Percentiles rank a stretch among this genome's conserved stretches.
phyloP scores from a whole-genome alignment of 1,140 invertebrate genomes.

The Trachelipus rathkii region DNA sequence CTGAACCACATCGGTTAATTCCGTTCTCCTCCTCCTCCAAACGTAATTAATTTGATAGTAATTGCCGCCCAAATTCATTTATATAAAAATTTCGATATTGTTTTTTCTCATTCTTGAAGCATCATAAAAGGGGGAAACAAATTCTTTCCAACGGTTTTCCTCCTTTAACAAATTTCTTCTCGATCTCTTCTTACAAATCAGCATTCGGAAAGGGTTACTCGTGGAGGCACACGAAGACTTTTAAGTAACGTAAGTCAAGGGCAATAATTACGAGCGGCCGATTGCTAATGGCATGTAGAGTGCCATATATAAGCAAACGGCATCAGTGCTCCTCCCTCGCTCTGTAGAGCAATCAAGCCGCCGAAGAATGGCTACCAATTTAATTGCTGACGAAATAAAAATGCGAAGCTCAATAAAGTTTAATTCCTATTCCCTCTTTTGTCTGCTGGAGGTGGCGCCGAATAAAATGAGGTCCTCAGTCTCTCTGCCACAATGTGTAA shows the following conservation, averaged over 20 bases:
- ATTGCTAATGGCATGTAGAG: slow-evolving; percentile 12
- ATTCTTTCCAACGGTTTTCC: neutral
- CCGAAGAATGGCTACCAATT: slow-evolving; percentile 1
- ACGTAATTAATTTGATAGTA: neutral
- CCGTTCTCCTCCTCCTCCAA: neutral
- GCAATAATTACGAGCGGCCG: slow-evolving; percentile 5
- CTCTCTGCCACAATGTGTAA: neutral
- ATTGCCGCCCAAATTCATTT: too few species aligned
- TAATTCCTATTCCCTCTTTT: slow-evolving; percentile 1
- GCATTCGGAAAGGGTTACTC: slow-evolving; percentile 5
- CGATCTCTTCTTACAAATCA: neutral
- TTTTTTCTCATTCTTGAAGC: neutral
- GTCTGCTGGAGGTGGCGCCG: slow-evolving; percentile 3
- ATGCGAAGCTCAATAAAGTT: slow-evolving; percentile 10
- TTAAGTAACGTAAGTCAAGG: slow-evolving; percentile 7
- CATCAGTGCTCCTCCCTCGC: slow-evolving; percentile 1
- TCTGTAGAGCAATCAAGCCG: neutral
- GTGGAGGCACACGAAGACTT: neutral
- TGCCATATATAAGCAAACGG: slow-evolving; percentile 9
- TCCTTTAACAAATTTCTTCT: neutral
- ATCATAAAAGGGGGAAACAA: neutral
- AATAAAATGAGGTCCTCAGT: neutral
- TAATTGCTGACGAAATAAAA: slow-evolving; percentile 13
- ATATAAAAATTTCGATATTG: neutral
- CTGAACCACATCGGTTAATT: too few species aligned